phyloP scores from a whole-genome alignment of 2,888 invertebrate species.

The Formica aserva region DNA sequence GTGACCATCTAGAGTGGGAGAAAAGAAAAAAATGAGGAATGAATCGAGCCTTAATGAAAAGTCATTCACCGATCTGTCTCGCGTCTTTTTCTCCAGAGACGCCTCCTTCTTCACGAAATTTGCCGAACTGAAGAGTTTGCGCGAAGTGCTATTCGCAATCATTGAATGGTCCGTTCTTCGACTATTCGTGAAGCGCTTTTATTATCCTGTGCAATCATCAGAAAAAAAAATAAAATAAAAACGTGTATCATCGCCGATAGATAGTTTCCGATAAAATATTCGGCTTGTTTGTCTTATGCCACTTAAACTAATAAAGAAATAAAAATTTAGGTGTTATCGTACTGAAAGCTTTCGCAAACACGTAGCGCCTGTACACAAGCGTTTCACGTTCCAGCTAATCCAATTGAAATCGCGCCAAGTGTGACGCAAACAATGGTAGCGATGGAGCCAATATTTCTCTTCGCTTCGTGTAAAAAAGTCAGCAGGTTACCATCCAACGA shows the following conservation, averaged over 20 bases:
- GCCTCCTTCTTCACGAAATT: constrained; percentile 70
- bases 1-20: constrained; percentile 52
- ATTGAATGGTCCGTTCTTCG: not conserved
- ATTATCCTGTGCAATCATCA: not conserved
- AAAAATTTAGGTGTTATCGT: constrained; percentile 55
- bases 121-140: constrained; percentile 57
- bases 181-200: not conserved
- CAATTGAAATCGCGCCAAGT: constrained; percentile 57
- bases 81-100: constrained; percentile 60
- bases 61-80: constrained; percentile 78
- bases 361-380: constrained; percentile 51
- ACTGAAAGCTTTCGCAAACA: constrained; percentile 52
- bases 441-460: constrained; percentile 55
- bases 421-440: constrained; percentile 54
- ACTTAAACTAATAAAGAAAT: constrained; percentile 54
- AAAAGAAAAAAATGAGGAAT: constrained; percentile 73
- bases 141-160: constrained; percentile 43
- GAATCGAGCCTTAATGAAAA: constrained; percentile 81
- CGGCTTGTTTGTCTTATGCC: constrained; percentile 40
- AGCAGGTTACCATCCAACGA: constrained; percentile 51
- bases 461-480: constrained; percentile 46
- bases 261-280: constrained; percentile 44
- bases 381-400: constrained; percentile 55
- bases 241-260: not conserved
- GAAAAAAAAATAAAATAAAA: not conserved